Percentiles rank a stretch among this genome's conserved stretches.
Evolutionary conservation across 2,113 vertebrate genomes (phyloP).

Genomic region (Ctenomys sociabilis): DNA sequence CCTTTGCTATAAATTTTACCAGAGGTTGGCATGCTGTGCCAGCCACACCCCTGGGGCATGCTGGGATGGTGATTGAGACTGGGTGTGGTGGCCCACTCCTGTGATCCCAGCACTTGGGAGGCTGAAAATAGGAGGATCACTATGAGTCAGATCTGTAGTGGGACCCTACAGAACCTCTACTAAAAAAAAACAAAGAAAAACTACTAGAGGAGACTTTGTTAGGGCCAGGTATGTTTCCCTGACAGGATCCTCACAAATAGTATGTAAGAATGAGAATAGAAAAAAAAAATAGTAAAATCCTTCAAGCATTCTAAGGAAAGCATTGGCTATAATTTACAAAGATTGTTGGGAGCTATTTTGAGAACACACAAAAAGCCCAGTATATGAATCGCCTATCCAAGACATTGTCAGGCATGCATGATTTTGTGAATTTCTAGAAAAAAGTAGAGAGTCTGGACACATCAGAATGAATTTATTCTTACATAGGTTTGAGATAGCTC

Average conservation of each 20-base stretch:
- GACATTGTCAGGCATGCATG: background rate
- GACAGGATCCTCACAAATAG: background rate
- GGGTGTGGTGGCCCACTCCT: no score
- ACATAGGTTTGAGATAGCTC: background rate
- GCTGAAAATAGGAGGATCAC: no score
- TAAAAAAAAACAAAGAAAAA: no score
- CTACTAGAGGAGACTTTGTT: background rate
- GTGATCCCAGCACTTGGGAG: no score
- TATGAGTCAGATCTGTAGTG: no score
- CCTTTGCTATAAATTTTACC: background rate
- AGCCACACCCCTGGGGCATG: no score
- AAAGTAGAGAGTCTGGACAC: background rate
- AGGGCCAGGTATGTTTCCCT: background rate
- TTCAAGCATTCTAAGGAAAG: background rate
- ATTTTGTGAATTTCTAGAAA: background rate
- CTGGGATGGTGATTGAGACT: no score
- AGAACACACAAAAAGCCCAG: background rate
- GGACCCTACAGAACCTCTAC: no score
- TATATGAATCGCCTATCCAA: accelerated
- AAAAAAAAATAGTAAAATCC: conserved; percentile 17
- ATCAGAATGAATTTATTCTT: background rate
- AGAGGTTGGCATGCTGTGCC: background rate
- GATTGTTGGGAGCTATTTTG: background rate
- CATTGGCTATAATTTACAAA: background rate
- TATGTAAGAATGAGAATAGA: background rate